Conservation (phyloP, 2,113 vertebrate genomes). For the Genyomyrus donnyi region DNA sequence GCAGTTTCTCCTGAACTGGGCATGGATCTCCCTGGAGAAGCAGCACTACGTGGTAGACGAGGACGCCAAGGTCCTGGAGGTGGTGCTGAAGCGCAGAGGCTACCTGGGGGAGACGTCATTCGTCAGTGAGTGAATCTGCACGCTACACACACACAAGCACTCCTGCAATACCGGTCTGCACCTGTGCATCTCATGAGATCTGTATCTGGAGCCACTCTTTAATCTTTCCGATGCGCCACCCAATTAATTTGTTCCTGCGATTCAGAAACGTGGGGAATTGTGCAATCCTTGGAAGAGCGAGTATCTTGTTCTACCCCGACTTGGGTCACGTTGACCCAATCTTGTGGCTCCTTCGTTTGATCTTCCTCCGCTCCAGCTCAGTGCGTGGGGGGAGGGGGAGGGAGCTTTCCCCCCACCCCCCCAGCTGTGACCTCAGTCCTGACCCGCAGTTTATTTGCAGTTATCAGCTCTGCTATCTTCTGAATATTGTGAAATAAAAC, state of each 20-base stretch:
- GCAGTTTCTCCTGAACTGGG: constrained; percentile 80
- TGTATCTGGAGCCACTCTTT: not conserved
- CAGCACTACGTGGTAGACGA: constrained; percentile 82
- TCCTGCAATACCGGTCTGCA: constrained; percentile 11
- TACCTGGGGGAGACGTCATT: constrained; percentile 92
- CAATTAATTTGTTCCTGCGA: not conserved
- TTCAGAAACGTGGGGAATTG: not conserved
- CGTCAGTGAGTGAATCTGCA: constrained; percentile 70
- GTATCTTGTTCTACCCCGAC: not conserved
- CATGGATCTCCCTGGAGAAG: constrained; percentile 91
- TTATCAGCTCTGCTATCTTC: not conserved
- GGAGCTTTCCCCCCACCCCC: not conserved
- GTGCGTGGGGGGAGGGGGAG: not conserved
- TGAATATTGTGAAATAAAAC: not conserved
- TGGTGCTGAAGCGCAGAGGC: constrained; percentile 77
- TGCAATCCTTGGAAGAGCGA: not conserved
- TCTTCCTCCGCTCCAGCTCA: constrained; percentile 3
- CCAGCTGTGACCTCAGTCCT: not conserved
- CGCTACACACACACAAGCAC: constrained; percentile 16
- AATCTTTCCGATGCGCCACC: not conserved
- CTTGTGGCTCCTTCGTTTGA: not conserved
- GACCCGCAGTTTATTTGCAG: too few species aligned
- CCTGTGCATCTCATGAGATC: constrained; percentile 14
- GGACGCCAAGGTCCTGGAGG: constrained; percentile 73
- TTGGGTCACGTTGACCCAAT: not conserved